Evolutionary conservation across 2,797 vertebrate genomes (phyloP).

Genomic region (Microchirus variegatus): DNA sequence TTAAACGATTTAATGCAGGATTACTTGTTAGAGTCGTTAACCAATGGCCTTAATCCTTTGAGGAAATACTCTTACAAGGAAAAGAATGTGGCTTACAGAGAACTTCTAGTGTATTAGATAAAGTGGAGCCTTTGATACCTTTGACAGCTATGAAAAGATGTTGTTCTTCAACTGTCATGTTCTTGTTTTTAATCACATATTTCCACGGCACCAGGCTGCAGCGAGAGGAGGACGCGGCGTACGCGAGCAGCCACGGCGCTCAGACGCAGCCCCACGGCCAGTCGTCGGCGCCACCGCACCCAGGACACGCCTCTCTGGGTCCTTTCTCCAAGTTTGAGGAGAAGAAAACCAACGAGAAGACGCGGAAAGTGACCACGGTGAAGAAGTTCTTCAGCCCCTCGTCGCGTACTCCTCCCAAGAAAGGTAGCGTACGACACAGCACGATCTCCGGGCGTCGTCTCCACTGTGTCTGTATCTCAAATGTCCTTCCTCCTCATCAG

Average conservation of each 20-base stretch:
- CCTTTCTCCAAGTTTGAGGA: slow-evolving; percentile 98
- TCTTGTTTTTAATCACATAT: not conserved
- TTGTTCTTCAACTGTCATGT: no score
- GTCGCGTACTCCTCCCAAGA: slow-evolving; percentile 90
- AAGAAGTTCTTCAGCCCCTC: slow-evolving; percentile 99
- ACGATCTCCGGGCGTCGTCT: no score
- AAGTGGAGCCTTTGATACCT: no score
- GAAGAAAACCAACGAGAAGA: slow-evolving; percentile 98
- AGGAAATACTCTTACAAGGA: no score
- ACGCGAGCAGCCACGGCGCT: slow-evolving; percentile 88
- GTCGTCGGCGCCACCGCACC: slow-evolving; percentile 68
- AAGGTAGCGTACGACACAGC: slow-evolving; percentile 80
- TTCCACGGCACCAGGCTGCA: slow-evolving; percentile 83
- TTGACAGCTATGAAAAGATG: no score
- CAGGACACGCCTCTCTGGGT: slow-evolving; percentile 78
- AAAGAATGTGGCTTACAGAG: no score
- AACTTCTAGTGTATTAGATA: no score
- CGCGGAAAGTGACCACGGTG: slow-evolving; percentile 94
- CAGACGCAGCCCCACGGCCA: slow-evolving; percentile 60
- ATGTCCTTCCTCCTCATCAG: slow-evolving; percentile 62
- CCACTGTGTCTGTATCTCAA: not conserved
- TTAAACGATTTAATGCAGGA: no score
- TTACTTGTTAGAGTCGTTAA: no score
- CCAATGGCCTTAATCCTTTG: no score
- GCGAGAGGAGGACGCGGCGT: slow-evolving; percentile 96